Evolutionary conservation across 64 coral and sea anemone species (phyloP).

Genomic region (Montipora sp.): DNA sequence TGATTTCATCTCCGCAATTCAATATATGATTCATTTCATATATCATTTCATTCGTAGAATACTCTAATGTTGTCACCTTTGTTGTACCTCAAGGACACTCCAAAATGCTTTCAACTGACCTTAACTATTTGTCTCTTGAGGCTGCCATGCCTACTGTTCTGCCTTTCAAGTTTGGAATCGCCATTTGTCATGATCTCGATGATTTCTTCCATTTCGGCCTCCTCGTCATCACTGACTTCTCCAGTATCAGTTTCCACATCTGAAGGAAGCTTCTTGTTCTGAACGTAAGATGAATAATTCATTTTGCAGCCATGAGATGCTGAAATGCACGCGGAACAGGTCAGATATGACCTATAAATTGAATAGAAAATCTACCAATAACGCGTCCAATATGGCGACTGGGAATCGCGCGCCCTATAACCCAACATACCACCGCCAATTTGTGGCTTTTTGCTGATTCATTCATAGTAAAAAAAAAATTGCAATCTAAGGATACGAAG

Average conservation of each 20-base stretch:
- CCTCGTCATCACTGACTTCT: conserved; percentile 92
- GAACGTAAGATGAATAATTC: background rate
- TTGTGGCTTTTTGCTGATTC: too few relatives aligned
- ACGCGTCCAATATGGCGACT: too few relatives aligned
- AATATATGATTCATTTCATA: too few relatives aligned
- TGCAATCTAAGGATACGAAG: background rate
- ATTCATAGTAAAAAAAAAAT: too few relatives aligned
- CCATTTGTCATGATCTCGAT: conserved; percentile 53
- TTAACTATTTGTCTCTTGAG: conserved; percentile 67
- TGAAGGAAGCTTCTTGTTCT: conserved; percentile 92
- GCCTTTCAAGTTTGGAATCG: conserved; percentile 78
- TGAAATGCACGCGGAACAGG: too few relatives aligned
- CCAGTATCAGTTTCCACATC: conserved; percentile 81
- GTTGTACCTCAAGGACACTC: background rate
- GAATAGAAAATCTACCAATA: too few relatives aligned
- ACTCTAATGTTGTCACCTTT: background rate
- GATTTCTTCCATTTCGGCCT: conserved; percentile 61
- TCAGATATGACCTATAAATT: too few relatives aligned
- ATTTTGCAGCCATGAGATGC: background rate
- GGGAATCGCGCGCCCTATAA: too few relatives aligned
- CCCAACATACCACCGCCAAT: too few relatives aligned
- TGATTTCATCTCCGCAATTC: too few relatives aligned
- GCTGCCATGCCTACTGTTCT: conserved; percentile 78
- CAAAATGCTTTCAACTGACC: background rate
- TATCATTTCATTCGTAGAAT: background rate